Base-by-base conservation (phyloP, 2,797 vertebrate species). In the Poeciliopsis gracilis region DNA sequence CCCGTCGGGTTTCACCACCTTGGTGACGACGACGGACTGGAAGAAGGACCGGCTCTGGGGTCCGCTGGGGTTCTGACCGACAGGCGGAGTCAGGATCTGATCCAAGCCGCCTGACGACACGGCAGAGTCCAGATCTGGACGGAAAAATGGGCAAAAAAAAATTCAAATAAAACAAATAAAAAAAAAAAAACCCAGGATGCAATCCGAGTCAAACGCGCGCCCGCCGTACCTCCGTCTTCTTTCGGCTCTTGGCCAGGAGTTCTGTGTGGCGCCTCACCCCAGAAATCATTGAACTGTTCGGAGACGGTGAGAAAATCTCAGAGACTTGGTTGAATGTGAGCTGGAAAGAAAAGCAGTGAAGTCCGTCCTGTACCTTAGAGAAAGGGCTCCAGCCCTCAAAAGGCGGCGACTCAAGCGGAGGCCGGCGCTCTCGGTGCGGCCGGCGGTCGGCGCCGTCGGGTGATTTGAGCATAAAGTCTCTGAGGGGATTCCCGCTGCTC, bases 401-500 rank as follows among this genome's bases (percentile, higher is more conserved):
- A 1, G 88, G 89, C 0, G 93, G 89, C 1, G 75, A 75, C 36
- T 88, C 77, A 9, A 82, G 72, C 6, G 86, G 75, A 9, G 90
- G 88, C 18, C 12, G 73, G 41, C 91, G 86, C 36, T 84, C 75
- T 38, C 28, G 76, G 3, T 82, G 47, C 0, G 25, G 55, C 15
- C 59, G 80, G 38, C n/a, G 84, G 1, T 84, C 45, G n/a, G 81
- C 83, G 5, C 82, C 74, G 12, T 96, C 95, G 0, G 96, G 96
- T 0, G 91, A 91, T 80, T 97, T 98, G 63, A 99, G 93, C 97
- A 99, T 98, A 0, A 94, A 97, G 82, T 99, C 97, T 79, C 97
- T 95, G 47, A 98, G 92, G 0, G 95, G 81, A 76, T 92, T 95
- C 38, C 91, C 80, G 11, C 88, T 49, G 16, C 20, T 13, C 33